Conservation (phyloP, 2,888 invertebrate genomes). For the Cactoblastis cactorum region DNA sequence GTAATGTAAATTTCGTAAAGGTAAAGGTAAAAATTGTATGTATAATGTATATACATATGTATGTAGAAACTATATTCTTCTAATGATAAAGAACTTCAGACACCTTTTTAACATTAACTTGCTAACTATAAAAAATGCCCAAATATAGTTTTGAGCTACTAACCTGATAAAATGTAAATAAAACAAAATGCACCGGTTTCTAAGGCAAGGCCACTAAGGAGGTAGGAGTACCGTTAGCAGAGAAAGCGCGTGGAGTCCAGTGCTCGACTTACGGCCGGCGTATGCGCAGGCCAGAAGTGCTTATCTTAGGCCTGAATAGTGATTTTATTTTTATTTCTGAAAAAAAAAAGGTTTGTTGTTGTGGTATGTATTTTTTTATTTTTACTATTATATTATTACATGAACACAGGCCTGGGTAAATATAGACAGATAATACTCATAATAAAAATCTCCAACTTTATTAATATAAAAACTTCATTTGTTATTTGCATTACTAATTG, state of each 20-base stretch:
- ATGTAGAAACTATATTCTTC: too few relatives aligned
- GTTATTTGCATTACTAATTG: too few relatives aligned
- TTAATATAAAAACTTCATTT: too few relatives aligned
- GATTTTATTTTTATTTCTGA: neutral
- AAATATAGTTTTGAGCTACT: neutral
- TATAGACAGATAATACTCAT: too few relatives aligned
- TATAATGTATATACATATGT: too few relatives aligned
- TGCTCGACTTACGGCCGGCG: slow-evolving; percentile 17
- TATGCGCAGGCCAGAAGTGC: neutral
- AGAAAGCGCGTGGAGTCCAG: slow-evolving; percentile 55
- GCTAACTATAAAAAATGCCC: neutral
- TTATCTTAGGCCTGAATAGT: neutral
- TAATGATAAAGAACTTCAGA: too few relatives aligned
- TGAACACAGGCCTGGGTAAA: too few relatives aligned
- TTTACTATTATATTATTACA: too few relatives aligned
- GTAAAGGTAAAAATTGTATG: too few relatives aligned
- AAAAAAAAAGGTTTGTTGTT: neutral
- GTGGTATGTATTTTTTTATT: neutral
- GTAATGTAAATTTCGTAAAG: too few relatives aligned
- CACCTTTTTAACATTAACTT: neutral
- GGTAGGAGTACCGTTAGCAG: slow-evolving; percentile 58
- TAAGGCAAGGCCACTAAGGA: slow-evolving; percentile 27
- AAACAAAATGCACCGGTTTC: slow-evolving; percentile 28
- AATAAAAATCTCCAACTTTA: too few relatives aligned
- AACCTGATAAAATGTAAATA: slow-evolving; percentile 1